Evolutionary conservation across 1,140 invertebrate species (phyloP).

Genomic region (Cephus cinctus): DNA sequence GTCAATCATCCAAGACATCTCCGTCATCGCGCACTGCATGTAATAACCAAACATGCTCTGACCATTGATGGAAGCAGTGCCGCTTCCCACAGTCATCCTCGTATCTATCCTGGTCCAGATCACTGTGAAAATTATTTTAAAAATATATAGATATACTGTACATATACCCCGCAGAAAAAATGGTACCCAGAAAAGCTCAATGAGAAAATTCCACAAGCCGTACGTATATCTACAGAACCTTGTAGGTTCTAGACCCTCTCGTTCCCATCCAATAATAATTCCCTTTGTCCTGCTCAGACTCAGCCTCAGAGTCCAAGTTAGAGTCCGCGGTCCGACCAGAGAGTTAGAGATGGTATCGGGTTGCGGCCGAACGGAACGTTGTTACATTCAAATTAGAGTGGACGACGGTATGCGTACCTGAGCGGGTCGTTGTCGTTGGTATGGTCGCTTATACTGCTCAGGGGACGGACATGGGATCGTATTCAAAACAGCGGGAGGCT

Average conservation of each 20-base stretch:
- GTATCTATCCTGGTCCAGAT: no score
- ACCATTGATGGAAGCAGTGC: no score
- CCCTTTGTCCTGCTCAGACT: constrained; percentile 11
- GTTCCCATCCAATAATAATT: constrained; percentile 15
- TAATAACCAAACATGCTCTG: constrained; percentile 30
- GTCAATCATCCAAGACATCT: constrained; percentile 49
- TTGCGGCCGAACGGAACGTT: constrained; percentile 54
- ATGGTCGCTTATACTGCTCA: constrained; percentile 9
- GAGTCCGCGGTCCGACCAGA: no score
- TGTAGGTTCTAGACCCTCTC: no score
- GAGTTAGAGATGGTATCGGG: constrained; percentile 50
- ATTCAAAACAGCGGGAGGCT: constrained; percentile 49
- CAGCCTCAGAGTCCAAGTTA: neutral
- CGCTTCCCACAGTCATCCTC: no score
- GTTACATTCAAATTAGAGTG: constrained; percentile 59
- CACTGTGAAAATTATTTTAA: no score
- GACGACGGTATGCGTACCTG: constrained; percentile 50
- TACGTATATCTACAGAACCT: no score
- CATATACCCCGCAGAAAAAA: no score
- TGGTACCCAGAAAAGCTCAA: no score
- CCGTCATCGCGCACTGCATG: constrained; percentile 44
- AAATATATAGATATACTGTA: no score
- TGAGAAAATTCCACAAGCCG: no score
- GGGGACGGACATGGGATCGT: constrained; percentile 28
- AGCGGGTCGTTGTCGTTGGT: constrained; percentile 16